Evolutionary conservation across 2,113 vertebrate species (phyloP).

Genomic region (Chloropsis hardwickii): DNA sequence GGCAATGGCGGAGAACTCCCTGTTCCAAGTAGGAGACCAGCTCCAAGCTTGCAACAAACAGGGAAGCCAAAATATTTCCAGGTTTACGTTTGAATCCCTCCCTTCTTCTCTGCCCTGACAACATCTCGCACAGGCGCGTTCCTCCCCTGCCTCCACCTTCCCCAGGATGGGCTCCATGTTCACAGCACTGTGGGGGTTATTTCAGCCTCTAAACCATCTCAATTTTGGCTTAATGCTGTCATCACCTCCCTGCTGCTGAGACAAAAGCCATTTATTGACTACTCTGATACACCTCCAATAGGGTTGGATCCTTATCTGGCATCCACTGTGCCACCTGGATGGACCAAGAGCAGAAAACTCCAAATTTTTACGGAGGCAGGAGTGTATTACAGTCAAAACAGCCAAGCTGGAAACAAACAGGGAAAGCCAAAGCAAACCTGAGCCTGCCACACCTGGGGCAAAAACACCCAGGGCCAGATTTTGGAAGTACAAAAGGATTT

Average conservation of each 20-base stretch:
- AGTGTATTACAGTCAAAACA: rapidly evolving
- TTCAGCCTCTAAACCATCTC: conserved; percentile 48
- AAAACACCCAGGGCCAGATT: not conserved
- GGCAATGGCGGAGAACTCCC: not conserved
- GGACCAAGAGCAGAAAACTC: not conserved
- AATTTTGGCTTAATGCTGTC: conserved; percentile 37
- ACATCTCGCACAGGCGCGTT: not conserved
- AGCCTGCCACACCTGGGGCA: not conserved
- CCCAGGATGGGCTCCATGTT: not conserved
- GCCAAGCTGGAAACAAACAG: not conserved
- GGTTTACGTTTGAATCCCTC: conserved; percentile 19
- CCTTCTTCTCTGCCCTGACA: not conserved
- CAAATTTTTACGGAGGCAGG: rapidly evolving
- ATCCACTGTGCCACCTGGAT: not conserved
- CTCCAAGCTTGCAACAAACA: not conserved
- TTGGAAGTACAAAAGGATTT: not conserved
- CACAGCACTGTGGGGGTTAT: conserved; percentile 16
- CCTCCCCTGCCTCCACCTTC: not conserved
- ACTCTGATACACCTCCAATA: conserved; percentile 60
- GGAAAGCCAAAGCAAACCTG: not conserved
- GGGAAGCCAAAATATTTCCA: conserved; percentile 36
- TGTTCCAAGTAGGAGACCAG: not conserved
- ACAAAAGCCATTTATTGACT: conserved; percentile 76
- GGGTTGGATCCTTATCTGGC: conserved; percentile 64
- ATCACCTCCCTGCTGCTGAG: conserved; percentile 30